Conservation (phyloP, 2,888 invertebrate genomes). For the Anthrax anthrax region DNA sequence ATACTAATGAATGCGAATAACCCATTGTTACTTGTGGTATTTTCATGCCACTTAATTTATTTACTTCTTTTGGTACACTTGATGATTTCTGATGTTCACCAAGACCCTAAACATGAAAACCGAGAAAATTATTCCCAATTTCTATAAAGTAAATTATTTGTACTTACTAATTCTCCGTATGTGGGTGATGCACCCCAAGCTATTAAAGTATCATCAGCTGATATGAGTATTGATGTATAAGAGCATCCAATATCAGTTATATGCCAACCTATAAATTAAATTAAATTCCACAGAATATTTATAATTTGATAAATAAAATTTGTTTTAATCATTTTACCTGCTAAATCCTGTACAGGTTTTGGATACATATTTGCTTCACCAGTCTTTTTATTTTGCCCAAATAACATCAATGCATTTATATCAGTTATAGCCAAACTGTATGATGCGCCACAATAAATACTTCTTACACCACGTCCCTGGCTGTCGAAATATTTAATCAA, state of each 20-base stretch:
- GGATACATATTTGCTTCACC: slow-evolving; percentile 97
- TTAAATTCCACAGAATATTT: too few relatives aligned
- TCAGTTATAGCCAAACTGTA: slow-evolving; percentile 78
- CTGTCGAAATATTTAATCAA: slow-evolving; percentile 80
- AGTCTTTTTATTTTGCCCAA: slow-evolving; percentile 83
- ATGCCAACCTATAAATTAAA: slow-evolving; percentile 56
- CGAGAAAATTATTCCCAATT: neutral
- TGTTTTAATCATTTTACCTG: slow-evolving; percentile 32
- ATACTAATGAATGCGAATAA: slow-evolving; percentile 64
- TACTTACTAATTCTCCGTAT: slow-evolving; percentile 71
- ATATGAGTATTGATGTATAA: slow-evolving; percentile 69
- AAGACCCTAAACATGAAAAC: slow-evolving; percentile 46
- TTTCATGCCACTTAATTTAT: slow-evolving; percentile 57
- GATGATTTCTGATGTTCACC: slow-evolving; percentile 82
- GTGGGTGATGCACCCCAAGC: slow-evolving; percentile 92
- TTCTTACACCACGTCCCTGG: slow-evolving; percentile 67
- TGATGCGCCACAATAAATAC: slow-evolving; percentile 70
- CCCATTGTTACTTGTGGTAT: slow-evolving; percentile 72
- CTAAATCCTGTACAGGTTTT: slow-evolving; percentile 84
- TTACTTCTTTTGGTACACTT: slow-evolving; percentile 75
- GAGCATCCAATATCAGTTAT: slow-evolving; percentile 72
- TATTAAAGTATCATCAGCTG: slow-evolving; percentile 81
- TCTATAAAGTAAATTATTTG: slow-evolving; percentile 18
- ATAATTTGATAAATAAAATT: too few relatives aligned
- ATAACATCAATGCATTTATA: slow-evolving; percentile 56